Evolutionary conservation across 2,888 invertebrate species (phyloP).

Genomic region (Volucella inanis): DNA sequence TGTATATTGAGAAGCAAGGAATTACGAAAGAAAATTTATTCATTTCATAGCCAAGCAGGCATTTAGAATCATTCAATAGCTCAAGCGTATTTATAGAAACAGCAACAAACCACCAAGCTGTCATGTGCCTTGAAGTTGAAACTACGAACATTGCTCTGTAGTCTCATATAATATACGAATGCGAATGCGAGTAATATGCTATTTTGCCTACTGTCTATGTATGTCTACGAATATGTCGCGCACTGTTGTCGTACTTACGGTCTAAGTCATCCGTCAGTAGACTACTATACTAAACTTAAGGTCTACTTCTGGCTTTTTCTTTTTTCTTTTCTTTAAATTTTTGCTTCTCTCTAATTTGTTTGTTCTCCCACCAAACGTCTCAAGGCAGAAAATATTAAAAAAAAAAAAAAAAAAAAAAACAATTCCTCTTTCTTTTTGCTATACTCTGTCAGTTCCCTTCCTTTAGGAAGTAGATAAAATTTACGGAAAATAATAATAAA

Average conservation of each 20-base stretch:
- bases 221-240: not conserved
- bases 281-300: too few species aligned
- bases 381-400: too few species aligned
- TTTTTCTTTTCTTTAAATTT: too few species aligned
- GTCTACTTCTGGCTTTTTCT: too few species aligned
- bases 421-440: too few species aligned
- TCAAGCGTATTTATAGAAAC: not conserved
- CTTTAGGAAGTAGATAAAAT: slow-evolving; percentile 18
- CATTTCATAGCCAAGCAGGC: too few species aligned
- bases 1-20: slow-evolving; percentile 61
- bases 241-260: too few species aligned
- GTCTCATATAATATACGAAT: too few species aligned
- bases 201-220: not conserved
- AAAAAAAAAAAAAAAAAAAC: too few species aligned
- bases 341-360: too few species aligned
- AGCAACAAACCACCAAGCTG: not conserved
- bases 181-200: not conserved
- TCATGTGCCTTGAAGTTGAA: not conserved
- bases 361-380: too few species aligned
- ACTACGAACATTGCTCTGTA: not conserved
- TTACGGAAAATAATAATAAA: slow-evolving; percentile 25
- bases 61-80: not conserved
- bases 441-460: not conserved
- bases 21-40: slow-evolving; percentile 20
- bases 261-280: too few species aligned